Conservation (phyloP, 2,888 invertebrate species). For the Vanessa cardui region DNA sequence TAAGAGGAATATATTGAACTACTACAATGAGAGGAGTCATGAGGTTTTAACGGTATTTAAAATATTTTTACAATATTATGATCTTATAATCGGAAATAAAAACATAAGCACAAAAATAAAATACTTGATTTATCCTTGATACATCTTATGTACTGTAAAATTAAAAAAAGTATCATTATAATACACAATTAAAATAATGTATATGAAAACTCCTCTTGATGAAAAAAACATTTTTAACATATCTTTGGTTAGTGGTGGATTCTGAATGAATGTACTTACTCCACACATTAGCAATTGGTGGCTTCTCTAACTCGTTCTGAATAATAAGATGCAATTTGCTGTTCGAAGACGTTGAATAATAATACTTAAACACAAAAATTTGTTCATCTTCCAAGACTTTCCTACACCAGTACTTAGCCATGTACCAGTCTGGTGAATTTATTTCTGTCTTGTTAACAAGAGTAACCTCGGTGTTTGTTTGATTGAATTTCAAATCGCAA, state of each 20-base stretch:
- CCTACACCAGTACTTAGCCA: constrained; percentile 55
- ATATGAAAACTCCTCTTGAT: too few relatives aligned
- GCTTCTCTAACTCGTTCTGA: constrained; percentile 59
- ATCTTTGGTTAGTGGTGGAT: neutral
- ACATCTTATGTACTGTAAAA: too few relatives aligned
- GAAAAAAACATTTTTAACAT: neutral
- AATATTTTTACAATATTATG: too few relatives aligned
- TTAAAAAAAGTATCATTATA: too few relatives aligned
- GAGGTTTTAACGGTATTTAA: too few relatives aligned
- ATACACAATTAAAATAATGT: too few relatives aligned
- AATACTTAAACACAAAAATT: constrained; percentile 59
- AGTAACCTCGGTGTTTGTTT: constrained; percentile 45
- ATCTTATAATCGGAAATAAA: too few relatives aligned
- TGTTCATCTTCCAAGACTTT: constrained; percentile 51
- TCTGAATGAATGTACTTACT: constrained; percentile 53
- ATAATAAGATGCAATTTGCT: constrained; percentile 55
- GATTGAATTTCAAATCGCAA: constrained; percentile 52
- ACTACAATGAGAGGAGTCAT: too few relatives aligned
- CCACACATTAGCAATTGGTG: constrained; percentile 56
- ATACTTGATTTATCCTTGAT: too few relatives aligned
- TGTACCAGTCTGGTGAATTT: constrained; percentile 46
- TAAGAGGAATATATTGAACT: too few relatives aligned
- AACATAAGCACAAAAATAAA: too few relatives aligned
- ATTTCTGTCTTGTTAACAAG: constrained; percentile 55
- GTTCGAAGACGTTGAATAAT: constrained; percentile 45